Evolutionary conservation across 2,797 vertebrate genomes (phyloP), one percentile per base, ranked within the genome.

Genomic region (Cirrhinus molitorella): DNA sequence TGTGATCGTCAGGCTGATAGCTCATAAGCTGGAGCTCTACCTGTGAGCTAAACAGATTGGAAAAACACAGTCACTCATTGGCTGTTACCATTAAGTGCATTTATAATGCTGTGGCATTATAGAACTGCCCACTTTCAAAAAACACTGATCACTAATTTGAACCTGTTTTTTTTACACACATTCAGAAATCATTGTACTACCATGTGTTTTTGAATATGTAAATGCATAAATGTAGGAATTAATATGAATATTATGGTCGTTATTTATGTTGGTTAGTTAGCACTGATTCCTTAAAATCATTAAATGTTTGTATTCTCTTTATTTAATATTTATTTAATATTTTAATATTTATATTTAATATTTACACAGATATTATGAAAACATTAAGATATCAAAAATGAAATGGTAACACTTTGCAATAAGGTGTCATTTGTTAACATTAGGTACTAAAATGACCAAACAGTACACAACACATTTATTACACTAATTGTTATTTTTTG

Each of bases 1-100:
- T 94, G 93, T 93, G 93, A 95, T 96, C 93, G 94, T 93, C 92
- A 85, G 87, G 89, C 93, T 93, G 94, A 95, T 93, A 93, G 91
- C 92, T 93, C 94, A 93, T 91, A 90, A 93, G 92, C 91, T 47
- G 85, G 91, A 93, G 88, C 40, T 34, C 65, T 66, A 85, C 51
- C 70, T 79, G 66, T 21, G 65, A 51, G 59, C 25, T 28, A 63
- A 63, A 9, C 25, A 31, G 25, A 28, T 8, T 1, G 1, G 13
- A 77, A 61, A 49, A 21, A 73, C 3, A 57, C 72, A 21, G 37
- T 28, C 21, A 75, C 51, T 28, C 51, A 71, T 72, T 80, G 51
- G 51, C 17, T 80, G 37, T n/a, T 80, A 16, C 37, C 43, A 57
- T 31, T n/a, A 65, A 80, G 71, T 37, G 45, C 51, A n/a, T 43